Percentiles rank a stretch among this genome's conserved stretches.
Conservation (phyloP, 2,113 vertebrate genomes). For the Promerops cafer region DNA sequence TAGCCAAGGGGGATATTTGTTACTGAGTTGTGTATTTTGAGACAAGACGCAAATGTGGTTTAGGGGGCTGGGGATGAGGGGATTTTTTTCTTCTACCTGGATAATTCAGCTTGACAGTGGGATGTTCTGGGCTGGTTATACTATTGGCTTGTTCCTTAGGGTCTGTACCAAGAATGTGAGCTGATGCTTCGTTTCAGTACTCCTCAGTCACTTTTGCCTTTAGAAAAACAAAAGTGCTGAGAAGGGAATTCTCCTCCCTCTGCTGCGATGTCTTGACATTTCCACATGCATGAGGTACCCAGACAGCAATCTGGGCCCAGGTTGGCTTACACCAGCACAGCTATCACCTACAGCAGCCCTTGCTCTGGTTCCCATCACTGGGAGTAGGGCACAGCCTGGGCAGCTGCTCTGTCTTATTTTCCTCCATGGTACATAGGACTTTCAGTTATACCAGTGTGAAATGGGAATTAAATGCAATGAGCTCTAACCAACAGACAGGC, state of each 20-base stretch:
- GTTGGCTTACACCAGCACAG: neutral
- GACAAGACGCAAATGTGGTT: neutral
- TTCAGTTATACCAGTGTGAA: neutral
- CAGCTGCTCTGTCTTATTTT: neutral
- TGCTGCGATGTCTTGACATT: neutral
- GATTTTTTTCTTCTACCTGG: slow-evolving; percentile 4
- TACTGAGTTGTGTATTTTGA: slow-evolving; percentile 26
- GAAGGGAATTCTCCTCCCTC: neutral
- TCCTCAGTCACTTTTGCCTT: neutral
- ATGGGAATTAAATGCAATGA: neutral
- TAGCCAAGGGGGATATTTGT: slow-evolving; percentile 49
- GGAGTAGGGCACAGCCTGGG: neutral
- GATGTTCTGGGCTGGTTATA: neutral
- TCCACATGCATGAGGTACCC: neutral
- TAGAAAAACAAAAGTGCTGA: neutral
- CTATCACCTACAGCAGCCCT: neutral
- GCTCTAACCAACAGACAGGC: neutral
- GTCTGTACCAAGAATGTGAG: neutral
- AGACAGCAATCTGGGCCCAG: neutral
- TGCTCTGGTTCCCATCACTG: neutral
- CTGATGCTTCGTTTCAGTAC: neutral
- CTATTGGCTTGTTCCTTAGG: neutral
- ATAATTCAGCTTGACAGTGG: neutral
- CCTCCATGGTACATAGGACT: neutral
- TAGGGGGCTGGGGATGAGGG: neutral